Percentiles rank a stretch among this genome's conserved stretches.
phyloP scores from a whole-genome alignment of 1,140 invertebrate species.

The Tyrophagus putrescentiae region DNA sequence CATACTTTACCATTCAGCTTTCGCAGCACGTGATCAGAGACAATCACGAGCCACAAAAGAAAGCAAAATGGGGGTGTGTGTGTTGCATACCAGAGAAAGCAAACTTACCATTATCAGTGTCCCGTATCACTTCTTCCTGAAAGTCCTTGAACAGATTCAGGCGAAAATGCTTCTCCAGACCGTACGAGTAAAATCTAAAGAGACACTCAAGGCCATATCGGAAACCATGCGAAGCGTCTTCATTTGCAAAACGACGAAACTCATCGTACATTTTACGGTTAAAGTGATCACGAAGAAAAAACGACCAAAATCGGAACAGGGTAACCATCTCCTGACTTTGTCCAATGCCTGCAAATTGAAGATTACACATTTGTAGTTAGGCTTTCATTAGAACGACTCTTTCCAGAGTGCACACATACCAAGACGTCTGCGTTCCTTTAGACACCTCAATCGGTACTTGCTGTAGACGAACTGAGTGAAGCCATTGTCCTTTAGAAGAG shows the following conservation, averaged over 20 bases:
- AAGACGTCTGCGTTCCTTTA: conserved; percentile 48
- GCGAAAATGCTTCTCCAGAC: conserved; percentile 84
- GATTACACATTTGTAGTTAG: conserved; percentile 37
- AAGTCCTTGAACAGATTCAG: conserved; percentile 87
- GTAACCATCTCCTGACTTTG: conserved; percentile 95
- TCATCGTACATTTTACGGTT: conserved; percentile 97
- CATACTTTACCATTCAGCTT: conserved; percentile 18
- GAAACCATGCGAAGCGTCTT: conserved; percentile 78
- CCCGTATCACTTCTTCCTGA: conserved; percentile 76
- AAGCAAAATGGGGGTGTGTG: conserved; percentile 14
- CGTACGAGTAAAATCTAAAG: conserved; percentile 97
- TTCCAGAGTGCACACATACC: conserved; percentile 10
- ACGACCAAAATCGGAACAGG: conserved; percentile 96
- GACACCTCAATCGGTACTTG: conserved; percentile 78
- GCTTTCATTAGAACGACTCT: conserved; percentile 22
- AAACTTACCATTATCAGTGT: conserved; percentile 62
- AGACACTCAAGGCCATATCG: conserved; percentile 82
- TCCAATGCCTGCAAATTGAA: conserved; percentile 76
- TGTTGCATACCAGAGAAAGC: no score
- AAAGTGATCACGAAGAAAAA: conserved; percentile 95
- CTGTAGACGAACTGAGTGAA: conserved; percentile 94
- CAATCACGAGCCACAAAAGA: background rate
- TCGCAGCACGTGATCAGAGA: conserved; percentile 23
- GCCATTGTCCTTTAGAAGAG: conserved; percentile 86
- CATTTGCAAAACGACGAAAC: conserved; percentile 71